Conservation (phyloP, 2,888 invertebrate genomes). For the Fissipunctia ypsillon region DNA sequence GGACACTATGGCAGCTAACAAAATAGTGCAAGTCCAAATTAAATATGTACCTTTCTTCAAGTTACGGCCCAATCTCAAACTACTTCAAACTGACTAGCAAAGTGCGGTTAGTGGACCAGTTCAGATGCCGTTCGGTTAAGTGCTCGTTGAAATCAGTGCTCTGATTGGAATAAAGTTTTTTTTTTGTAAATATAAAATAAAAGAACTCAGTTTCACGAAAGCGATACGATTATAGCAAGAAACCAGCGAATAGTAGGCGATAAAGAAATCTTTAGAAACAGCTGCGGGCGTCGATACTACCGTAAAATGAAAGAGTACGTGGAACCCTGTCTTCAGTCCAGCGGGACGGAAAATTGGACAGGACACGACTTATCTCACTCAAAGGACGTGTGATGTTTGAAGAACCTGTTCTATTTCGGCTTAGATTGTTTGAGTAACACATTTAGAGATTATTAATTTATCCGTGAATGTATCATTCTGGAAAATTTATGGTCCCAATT, state of each 20-base stretch:
- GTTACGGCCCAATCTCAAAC: neutral
- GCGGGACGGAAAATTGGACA: constrained; percentile 71
- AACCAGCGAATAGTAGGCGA: neutral
- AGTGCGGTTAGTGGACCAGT: too few species aligned
- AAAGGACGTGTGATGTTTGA: constrained; percentile 52
- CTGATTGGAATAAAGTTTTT: too few species aligned
- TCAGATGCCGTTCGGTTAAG: too few species aligned
- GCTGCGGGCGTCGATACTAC: constrained; percentile 35
- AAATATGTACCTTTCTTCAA: neutral
- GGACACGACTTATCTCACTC: constrained; percentile 66
- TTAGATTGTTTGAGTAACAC: constrained; percentile 16
- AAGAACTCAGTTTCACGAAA: constrained; percentile 11
- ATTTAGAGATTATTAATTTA: constrained; percentile 16
- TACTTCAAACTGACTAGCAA: neutral
- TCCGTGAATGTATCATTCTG: neutral
- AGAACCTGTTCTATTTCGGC: constrained; percentile 25
- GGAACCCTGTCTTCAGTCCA: constrained; percentile 67
- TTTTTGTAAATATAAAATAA: neutral
- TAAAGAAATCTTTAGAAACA: constrained; percentile 42
- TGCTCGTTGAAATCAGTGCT: too few species aligned
- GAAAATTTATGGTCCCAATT: neutral
- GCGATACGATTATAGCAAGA: constrained; percentile 2
- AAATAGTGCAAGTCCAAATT: neutral
- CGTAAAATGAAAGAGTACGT: constrained; percentile 58
- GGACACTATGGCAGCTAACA: neutral